Base-by-base conservation (phyloP, 2,888 invertebrate species). In the Cataglyphis livida region DNA sequence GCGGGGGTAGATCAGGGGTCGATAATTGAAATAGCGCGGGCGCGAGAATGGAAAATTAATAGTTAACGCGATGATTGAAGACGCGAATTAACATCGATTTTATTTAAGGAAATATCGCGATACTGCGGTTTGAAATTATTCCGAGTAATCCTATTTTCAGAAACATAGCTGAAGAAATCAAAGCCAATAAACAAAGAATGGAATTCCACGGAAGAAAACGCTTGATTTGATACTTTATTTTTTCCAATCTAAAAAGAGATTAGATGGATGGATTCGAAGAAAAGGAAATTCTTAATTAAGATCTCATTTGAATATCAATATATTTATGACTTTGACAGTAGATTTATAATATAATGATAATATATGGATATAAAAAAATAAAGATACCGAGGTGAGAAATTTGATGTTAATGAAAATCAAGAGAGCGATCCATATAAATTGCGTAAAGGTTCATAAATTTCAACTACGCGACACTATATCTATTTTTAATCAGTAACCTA, bases 11-110 rank as follows among this genome's bases (percentile, higher is more conserved):
- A 32, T 25, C 12, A 5, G 25, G 18, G 7, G 7, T n/a, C 48
- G 48, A 41, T 68, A 68, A 68, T 78, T 70, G 54, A 41, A 12
- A 28, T n/a, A n/a, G 15, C 44, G 41, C 15, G 15, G 12, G 15
- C 44, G 41, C 15, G 15, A 25, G 35, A 66, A 12, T 25, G 64
- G 15, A 66, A 68, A 51, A 75, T 66, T 51, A 25, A 51, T 18
- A 38, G 12, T n/a, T 68, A 41, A 21, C 9, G 12, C 65, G 41
- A 15, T n/a, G 12, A 51, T 75, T 35, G 25, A 65, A 54, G 7
- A 21, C 10, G 10, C 21, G 21, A 51, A 35, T 35, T 66, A 51
- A 38, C 38, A 51, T 68, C 35, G 51, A 66, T 66, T 51, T 51
- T n/a, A 66, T 51, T 51, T n/a, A 66, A 25, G 51, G 7, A 48